Conservation (phyloP, 2,113 vertebrate genomes). For the Argyrosomus japonicus region DNA sequence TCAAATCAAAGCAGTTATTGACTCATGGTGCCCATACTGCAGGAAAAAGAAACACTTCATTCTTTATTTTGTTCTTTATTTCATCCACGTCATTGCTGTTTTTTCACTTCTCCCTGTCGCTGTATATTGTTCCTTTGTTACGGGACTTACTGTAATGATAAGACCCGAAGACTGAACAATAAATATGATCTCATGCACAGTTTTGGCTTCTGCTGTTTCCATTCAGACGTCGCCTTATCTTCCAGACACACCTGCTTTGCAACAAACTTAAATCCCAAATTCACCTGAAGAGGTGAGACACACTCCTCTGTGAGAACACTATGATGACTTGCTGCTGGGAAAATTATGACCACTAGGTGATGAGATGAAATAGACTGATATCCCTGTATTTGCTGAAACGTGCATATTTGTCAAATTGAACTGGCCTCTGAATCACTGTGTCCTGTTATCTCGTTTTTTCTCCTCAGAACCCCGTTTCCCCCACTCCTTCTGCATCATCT, state of each 20-base stretch:
- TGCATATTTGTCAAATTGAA: slow-evolving; percentile 46
- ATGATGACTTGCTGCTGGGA: slow-evolving; percentile 38
- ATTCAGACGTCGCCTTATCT: slow-evolving; percentile 80
- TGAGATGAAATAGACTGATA: slow-evolving; percentile 49
- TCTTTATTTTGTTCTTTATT: not conserved
- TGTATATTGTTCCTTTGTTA: slow-evolving; percentile 39
- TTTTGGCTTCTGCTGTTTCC: slow-evolving; percentile 43
- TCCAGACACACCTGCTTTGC: slow-evolving; percentile 76
- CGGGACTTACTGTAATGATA: slow-evolving; percentile 50
- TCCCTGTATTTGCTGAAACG: slow-evolving; percentile 40
- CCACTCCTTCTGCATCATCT: slow-evolving; percentile 16
- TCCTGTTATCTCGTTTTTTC: slow-evolving; percentile 29
- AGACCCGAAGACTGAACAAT: slow-evolving; percentile 43
- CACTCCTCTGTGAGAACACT: slow-evolving; percentile 55
- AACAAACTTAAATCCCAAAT: slow-evolving; percentile 84
- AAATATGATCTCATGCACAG: slow-evolving; percentile 49
- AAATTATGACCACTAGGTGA: slow-evolving; percentile 49
- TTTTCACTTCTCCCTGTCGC: slow-evolving; percentile 9
- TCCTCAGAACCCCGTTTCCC: not conserved
- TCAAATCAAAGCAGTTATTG: slow-evolving; percentile 48
- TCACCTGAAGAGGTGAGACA: slow-evolving; percentile 49
- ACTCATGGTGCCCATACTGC: slow-evolving; percentile 5
- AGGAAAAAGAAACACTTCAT: not conserved
- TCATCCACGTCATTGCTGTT: not conserved
- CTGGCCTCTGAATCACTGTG: slow-evolving; percentile 10